phyloP scores from a whole-genome alignment of 2,797 vertebrate genomes.

The Otus scops region DNA sequence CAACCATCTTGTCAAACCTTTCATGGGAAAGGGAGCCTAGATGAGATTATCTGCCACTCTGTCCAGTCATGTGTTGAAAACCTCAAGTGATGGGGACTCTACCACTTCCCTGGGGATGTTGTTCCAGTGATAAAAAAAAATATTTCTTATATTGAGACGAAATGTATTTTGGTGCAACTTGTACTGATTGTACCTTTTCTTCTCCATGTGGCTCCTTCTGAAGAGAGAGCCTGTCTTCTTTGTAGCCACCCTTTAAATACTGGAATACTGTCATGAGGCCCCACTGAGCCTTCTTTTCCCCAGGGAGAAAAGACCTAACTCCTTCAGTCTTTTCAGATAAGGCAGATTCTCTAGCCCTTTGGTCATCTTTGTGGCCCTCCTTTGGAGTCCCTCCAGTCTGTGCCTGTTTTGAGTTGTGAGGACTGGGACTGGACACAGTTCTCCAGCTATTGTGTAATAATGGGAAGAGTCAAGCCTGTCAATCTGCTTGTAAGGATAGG shows the following conservation, averaged over 20 bases:
- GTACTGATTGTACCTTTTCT: background rate
- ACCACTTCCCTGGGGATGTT: rapidly evolving
- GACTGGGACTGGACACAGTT: background rate
- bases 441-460: background rate
- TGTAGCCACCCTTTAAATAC: background rate
- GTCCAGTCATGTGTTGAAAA: background rate
- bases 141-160: background rate
- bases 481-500: background rate
- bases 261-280: background rate
- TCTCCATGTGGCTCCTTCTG: background rate
- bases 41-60: background rate
- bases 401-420: background rate
- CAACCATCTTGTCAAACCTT: rapidly evolving
- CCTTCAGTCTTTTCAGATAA: background rate
- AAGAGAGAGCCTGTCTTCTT: background rate
- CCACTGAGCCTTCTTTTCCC: background rate
- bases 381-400: background rate
- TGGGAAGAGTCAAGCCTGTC: background rate
- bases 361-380: background rate
- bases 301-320: background rate
- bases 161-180: background rate
- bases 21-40: background rate
- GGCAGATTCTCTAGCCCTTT: background rate
- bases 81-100: background rate
- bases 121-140: background rate